phyloP scores from a whole-genome alignment of 2,888 invertebrate species.

The Hypselothyrea guttata region DNA sequence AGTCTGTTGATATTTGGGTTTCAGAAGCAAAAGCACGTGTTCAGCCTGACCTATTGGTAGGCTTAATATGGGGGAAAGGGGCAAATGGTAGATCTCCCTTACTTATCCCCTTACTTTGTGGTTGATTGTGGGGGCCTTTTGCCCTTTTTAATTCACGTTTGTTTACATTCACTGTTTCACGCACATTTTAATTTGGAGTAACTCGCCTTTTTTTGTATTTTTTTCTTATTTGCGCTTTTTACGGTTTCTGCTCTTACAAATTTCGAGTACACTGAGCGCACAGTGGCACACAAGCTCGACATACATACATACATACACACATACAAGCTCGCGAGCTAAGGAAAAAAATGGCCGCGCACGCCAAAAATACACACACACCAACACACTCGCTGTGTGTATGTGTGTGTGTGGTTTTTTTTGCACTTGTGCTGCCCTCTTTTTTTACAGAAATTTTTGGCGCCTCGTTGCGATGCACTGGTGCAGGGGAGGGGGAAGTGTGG shows the following conservation, averaged over 20 bases:
- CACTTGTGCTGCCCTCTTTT: conserved; percentile 63
- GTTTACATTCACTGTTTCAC: conserved; percentile 47
- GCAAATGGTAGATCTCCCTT: conserved; percentile 8
- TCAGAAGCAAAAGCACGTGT: conserved; percentile 51
- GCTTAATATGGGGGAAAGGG: background rate
- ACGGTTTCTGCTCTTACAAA: conserved; percentile 50
- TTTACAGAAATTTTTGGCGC: conserved; percentile 53
- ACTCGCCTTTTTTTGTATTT: conserved; percentile 35
- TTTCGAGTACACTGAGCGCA: conserved; percentile 48
- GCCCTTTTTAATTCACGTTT: conserved; percentile 31
- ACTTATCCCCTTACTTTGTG: conserved; percentile 15
- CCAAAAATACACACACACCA: conserved; percentile 72
- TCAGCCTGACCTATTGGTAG: conserved; percentile 37
- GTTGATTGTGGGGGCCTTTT: conserved; percentile 14
- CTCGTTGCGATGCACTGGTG: conserved; percentile 42
- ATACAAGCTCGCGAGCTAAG: conserved; percentile 44
- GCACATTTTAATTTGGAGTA: conserved; percentile 31
- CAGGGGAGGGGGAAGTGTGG: background rate
- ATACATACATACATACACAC: conserved; percentile 27
- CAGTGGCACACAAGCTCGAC: conserved; percentile 20
- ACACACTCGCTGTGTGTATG: conserved; percentile 25
- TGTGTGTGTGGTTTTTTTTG: conserved; percentile 53
- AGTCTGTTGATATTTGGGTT: conserved; percentile 42
- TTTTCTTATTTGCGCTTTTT: conserved; percentile 38
- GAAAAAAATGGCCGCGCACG: conserved; percentile 80